These are phyloP conservation scores for Cantharis flavilabris DNA, from an alignment of 2,888 invertebrate species.

Conservation along the genomic window DNA sequence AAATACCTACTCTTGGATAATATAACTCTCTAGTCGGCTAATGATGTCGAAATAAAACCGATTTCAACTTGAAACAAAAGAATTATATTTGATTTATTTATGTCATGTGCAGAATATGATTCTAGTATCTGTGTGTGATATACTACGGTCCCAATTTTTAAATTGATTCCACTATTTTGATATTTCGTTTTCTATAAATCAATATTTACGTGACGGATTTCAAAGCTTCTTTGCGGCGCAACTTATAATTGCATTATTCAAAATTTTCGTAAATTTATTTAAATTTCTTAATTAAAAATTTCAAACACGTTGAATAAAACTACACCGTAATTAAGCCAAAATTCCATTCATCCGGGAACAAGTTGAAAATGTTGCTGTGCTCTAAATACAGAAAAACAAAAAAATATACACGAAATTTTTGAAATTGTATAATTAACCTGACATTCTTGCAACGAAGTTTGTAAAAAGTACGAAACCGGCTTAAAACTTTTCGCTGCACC, in stretches of 20 bases:
- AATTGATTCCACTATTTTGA: neutral
- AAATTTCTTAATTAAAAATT: neutral
- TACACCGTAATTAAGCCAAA: neutral
- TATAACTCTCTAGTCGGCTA: neutral
- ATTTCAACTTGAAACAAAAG: slow-evolving; percentile 1
- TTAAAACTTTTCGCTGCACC: neutral
- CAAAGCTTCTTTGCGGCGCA: neutral
- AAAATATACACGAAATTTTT: neutral
- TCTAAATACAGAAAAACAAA: neutral
- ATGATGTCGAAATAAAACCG: neutral
- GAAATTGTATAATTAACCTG: neutral
- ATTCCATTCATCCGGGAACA: neutral
- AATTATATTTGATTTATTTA: neutral
- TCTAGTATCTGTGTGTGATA: neutral
- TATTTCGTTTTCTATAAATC: neutral
- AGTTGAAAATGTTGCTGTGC: neutral
- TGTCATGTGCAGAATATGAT: slow-evolving; percentile 1
- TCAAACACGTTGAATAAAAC: neutral
- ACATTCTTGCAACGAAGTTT: neutral
- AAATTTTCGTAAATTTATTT: neutral
- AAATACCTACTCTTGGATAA: slow-evolving; percentile 3
- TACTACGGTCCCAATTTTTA: neutral
- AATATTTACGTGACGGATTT: neutral
- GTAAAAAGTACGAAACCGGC: neutral
- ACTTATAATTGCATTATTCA: neutral